Base-by-base conservation (phyloP, 2,113 vertebrate species). In the Protomyctophum bolini region DNA sequence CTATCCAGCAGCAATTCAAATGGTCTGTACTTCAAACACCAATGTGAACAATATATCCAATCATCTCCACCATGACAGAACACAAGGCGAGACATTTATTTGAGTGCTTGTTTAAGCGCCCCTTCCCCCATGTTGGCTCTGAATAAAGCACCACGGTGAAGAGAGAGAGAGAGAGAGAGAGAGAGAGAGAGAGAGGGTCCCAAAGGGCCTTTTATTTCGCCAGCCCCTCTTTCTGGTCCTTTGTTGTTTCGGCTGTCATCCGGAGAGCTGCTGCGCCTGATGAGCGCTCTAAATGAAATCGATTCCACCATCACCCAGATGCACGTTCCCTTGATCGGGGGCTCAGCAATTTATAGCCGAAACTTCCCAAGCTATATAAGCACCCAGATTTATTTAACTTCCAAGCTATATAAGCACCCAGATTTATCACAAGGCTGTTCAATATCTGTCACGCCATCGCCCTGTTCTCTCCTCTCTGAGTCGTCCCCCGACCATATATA, bases 271-370 rank as follows among this genome's bases (percentile, higher is more conserved):
- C 33, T 1, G 54, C 41, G 6, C 48, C 64, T 88, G 83, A 90
- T 80, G 84, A 87, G 63, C 77, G 70, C 66, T 84, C 70, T 87
- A 81, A 89, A 91, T 85, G 57, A 90, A 90, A 91, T 91, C 72
- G 74, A 88, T 88, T 84, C 77, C 2, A 21, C 77, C 64, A 73
- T 88, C 86, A 69, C 10, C 6, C 69, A 21, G 21, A 85, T 70
- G 66, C 75, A 75, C 68, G 21, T 21, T 77, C 68, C 70, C 72
- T 50, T 64, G 68, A 77, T 87, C 59, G 49, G 63, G 63, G 33
- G 68, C 58, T 12, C 48, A 50, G 78, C 63, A 50, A 82, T 88
- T 83, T 83, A 84, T 77, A 57, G 60, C 41, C 11, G 11, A 71
- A 80, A 76, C 75, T 33, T 84, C 79, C 64, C 66, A 60, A 41